Conservation (phyloP, 2,797 vertebrate genomes). For the Masticophis lateralis region DNA sequence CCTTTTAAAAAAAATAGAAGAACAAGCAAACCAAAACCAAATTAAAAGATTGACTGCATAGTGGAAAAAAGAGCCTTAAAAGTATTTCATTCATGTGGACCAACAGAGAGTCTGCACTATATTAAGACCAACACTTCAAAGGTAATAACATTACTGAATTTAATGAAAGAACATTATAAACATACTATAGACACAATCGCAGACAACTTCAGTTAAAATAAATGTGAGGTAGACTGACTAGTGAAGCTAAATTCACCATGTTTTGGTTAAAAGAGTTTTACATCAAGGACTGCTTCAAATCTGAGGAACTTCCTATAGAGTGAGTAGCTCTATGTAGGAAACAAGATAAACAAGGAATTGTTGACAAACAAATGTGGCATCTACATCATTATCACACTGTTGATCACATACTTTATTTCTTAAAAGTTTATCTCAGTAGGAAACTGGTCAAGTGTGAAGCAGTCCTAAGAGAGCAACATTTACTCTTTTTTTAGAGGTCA, state of each 20-base stretch:
- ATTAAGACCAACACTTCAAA: constrained; percentile 22
- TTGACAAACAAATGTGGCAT: background rate
- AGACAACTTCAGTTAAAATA: constrained; percentile 74
- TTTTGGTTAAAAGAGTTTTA: constrained; percentile 78
- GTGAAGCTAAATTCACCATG: constrained; percentile 80
- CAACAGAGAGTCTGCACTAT: background rate
- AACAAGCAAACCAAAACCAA: background rate
- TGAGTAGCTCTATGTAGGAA: background rate
- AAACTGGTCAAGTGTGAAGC: constrained; percentile 21
- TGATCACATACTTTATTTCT: background rate
- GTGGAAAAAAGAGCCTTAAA: background rate
- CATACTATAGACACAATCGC: constrained; percentile 80
- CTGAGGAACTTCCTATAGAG: constrained; percentile 14
- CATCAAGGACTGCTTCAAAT: constrained; percentile 43
- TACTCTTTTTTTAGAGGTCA: constrained; percentile 79
- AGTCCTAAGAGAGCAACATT: constrained; percentile 67
- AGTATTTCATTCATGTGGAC: background rate
- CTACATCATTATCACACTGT: background rate
- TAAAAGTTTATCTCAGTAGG: background rate
- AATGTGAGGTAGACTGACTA: constrained; percentile 94
- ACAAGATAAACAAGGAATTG: background rate
- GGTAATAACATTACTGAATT: constrained; percentile 82
- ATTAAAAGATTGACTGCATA: background rate
- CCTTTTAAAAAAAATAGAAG: background rate
- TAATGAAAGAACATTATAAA: constrained; percentile 82